phyloP scores from a whole-genome alignment of 2,113 vertebrate genomes.

The Astur gentilis region DNA sequence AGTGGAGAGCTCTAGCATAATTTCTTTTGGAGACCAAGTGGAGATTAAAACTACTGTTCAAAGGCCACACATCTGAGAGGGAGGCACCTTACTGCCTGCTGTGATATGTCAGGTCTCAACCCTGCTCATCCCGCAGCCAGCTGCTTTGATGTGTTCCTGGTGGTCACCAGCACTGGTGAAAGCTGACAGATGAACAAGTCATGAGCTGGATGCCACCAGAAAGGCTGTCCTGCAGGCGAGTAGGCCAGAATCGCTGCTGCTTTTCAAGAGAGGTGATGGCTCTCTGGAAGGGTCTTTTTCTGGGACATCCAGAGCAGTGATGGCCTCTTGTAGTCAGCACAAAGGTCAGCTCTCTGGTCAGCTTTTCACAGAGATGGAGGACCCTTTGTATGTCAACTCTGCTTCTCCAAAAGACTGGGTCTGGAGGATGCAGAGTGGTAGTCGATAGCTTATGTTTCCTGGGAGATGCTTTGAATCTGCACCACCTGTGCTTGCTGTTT shows the following conservation, averaged over 20 bases:
- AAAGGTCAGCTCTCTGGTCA: neutral
- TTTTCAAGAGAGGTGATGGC: neutral
- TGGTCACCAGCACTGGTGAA: neutral
- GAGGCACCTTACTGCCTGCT: neutral
- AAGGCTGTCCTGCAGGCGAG: neutral
- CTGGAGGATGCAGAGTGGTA: neutral
- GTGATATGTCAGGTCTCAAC: neutral
- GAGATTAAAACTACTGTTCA: neutral
- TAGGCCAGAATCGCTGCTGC: neutral
- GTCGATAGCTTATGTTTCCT: neutral
- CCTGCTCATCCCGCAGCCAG: neutral
- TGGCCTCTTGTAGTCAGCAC: neutral
- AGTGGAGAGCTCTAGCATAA: neutral
- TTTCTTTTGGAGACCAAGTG: neutral
- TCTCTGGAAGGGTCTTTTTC: neutral
- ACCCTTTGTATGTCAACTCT: neutral
- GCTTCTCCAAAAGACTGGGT: neutral
- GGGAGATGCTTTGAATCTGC: neutral
- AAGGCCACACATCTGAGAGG: neutral
- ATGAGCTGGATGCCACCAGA: neutral
- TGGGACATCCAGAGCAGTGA: neutral
- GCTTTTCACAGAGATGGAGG: neutral
- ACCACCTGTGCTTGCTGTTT: neutral
- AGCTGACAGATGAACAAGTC: neutral
- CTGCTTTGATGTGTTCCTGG: neutral